Evolutionary conservation across 2,888 invertebrate species (phyloP).

Genomic region (Ophion slaviceki): DNA sequence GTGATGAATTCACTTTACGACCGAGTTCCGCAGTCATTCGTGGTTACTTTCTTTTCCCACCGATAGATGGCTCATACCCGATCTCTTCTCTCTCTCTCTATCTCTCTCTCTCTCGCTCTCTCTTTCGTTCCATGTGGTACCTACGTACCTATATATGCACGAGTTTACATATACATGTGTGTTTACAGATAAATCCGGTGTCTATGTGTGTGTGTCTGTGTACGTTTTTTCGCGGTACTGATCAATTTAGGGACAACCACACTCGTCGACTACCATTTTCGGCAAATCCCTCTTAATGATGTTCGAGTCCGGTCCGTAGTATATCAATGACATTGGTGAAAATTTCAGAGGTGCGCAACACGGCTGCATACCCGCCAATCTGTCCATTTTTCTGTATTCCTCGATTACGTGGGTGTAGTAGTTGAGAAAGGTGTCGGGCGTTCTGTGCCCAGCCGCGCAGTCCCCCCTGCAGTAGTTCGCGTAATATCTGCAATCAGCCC

Average conservation of each 20-base stretch:
- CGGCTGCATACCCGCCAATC: conserved; percentile 92
- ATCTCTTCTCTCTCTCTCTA: not conserved
- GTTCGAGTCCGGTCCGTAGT: conserved; percentile 94
- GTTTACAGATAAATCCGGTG: not conserved
- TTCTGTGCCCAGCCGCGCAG: conserved; percentile 90
- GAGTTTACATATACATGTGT: not conserved
- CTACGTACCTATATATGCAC: conserved; percentile 35
- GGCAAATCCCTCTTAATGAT: conserved; percentile 97
- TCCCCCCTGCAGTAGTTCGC: conserved; percentile 97
- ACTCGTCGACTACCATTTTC: conserved; percentile 98
- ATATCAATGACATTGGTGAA: conserved; percentile 96
- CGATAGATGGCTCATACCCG: not conserved
- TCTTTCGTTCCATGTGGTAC: conserved; percentile 36
- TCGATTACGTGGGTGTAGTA: conserved; percentile 96
- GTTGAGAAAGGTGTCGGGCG: conserved; percentile 92
- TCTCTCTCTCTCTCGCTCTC: conserved; percentile 10
- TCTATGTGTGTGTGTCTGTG: too few species aligned
- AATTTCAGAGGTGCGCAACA: conserved; percentile 97
- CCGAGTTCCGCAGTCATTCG: conserved; percentile 36
- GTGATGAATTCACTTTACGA: conserved; percentile 21
- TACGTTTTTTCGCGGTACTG: not conserved
- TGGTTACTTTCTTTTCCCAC: conserved; percentile 20
- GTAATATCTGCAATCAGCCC: conserved; percentile 86
- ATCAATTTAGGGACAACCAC: conserved; percentile 91
- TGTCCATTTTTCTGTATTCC: conserved; percentile 92